Conservation (phyloP, 2,888 invertebrate genomes). For the Papilio protenor region DNA sequence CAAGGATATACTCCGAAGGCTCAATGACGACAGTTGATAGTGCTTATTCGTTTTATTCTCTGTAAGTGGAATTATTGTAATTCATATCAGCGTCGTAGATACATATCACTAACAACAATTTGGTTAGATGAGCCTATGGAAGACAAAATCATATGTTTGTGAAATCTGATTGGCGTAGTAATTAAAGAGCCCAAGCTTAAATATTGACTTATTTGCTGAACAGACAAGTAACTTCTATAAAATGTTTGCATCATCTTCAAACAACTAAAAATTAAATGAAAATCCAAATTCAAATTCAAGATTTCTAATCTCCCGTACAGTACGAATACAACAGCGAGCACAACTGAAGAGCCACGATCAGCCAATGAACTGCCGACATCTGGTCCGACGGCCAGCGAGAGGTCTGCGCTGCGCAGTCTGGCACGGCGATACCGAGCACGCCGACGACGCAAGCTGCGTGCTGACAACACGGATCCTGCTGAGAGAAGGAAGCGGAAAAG, state of each 20-base stretch:
- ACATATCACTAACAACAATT: not conserved
- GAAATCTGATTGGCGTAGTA: not conserved
- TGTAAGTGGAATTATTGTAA: slow-evolving; percentile 63
- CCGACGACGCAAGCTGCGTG: slow-evolving; percentile 75
- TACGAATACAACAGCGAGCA: slow-evolving; percentile 68
- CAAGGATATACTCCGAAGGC: slow-evolving; percentile 80
- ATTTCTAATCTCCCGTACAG: slow-evolving; percentile 47
- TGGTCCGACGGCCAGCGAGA: slow-evolving; percentile 86
- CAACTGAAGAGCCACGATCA: slow-evolving; percentile 78
- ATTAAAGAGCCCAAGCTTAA: not conserved
- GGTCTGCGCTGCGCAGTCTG: slow-evolving; percentile 87
- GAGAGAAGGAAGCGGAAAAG: slow-evolving; percentile 81
- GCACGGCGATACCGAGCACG: slow-evolving; percentile 86
- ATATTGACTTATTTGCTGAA: not conserved
- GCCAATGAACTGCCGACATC: slow-evolving; percentile 86
- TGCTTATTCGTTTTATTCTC: slow-evolving; percentile 76
- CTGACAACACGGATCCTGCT: slow-evolving; percentile 74
- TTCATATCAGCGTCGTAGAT: not conserved
- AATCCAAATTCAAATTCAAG: not conserved
- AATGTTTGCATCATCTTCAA: not conserved
- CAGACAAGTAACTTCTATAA: not conserved
- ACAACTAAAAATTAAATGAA: too few species aligned
- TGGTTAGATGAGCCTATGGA: not conserved
- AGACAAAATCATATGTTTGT: not conserved
- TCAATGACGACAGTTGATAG: slow-evolving; percentile 76